Evolutionary conservation across 1,140 invertebrate genomes (phyloP).

Genomic region (Drosophila equinoxialis): DNA sequence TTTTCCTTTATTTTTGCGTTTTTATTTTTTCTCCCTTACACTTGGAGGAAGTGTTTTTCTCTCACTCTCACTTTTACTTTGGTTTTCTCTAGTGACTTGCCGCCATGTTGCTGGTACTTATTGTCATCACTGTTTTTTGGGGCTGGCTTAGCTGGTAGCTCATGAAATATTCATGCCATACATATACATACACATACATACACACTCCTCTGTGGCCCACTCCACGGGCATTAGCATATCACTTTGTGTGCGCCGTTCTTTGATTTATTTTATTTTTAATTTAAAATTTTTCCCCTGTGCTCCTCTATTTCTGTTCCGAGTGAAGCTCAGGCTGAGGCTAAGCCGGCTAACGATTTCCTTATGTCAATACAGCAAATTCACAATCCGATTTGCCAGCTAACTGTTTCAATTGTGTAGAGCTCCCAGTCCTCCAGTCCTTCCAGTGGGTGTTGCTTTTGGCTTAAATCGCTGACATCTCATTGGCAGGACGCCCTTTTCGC

Average conservation of each 20-base stretch:
- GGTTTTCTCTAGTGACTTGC: constrained; percentile 19
- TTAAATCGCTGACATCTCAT: constrained; percentile 58
- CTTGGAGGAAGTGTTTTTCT: too few relatives aligned
- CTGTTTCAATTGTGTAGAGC: constrained; percentile 55
- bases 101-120: constrained; percentile 52
- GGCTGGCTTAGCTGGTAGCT: constrained; percentile 45
- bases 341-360: constrained; percentile 80
- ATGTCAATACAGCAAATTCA: constrained; percentile 75
- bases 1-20: neutral
- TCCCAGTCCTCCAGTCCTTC: neutral
- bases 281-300: constrained; percentile 60
- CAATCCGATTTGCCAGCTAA: constrained; percentile 73
- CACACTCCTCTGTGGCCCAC: neutral
- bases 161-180: constrained; percentile 73
- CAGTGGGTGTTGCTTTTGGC: constrained; percentile 23
- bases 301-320: neutral
- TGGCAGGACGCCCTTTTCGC: constrained; percentile 46
- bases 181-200: neutral
- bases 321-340: constrained; percentile 31
- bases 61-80: neutral
- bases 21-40: neutral
- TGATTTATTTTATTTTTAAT: constrained; percentile 63
- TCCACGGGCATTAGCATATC: constrained; percentile 68
- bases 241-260: constrained; percentile 50
- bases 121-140: constrained; percentile 62